Evolutionary conservation across 2,888 invertebrate species (phyloP), one percentile per base, ranked within the genome.

Genomic region (Cecidostiba fungosa): DNA sequence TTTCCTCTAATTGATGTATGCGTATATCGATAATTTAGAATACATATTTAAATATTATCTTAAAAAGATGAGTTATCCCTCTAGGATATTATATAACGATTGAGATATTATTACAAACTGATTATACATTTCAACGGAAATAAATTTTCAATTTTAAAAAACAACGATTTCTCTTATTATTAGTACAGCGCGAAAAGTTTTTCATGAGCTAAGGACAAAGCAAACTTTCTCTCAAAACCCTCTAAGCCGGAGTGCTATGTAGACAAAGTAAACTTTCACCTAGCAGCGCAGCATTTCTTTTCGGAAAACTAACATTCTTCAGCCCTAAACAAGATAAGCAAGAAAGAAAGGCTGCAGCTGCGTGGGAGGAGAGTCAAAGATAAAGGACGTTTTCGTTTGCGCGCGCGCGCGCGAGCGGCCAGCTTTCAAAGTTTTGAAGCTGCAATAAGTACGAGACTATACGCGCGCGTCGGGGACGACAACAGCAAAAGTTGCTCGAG

Each of bases 401-500:
- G 36, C 39, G 19, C 29, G 72, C 76, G 26, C 54, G 54, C n/a
- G 50, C 43, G 36, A n/a, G 19, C 29, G 72, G 39, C 36, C 72
- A 32, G 47, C 47, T 23, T 10, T 23, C 54, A 50, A 79, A 79
- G 79, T 79, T 79, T 79, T 43, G 23, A 32, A 23, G 77, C 62
- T 77, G 62, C 62, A 77, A 77, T 77, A 77, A 77, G 62, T 26
- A 26, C 66, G 66, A 26, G 29, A 66, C n/a, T 70, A 36, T 36
- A 36, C 54, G 69, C 19, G 69, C 66, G 32, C 54, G 54, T 4
- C 6, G 14, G 14, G 29, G 4, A 59, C 6, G 29, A n/a, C 8
- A 6, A n/a, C 36, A 14, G 72, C 39, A 10, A 39, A 72, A 43
- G 43, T 70, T 39, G 86, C 84, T 81, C 85, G 85, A 76, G 85